A percentile compares a stretch with the other conserved stretches of the same genome.
These are phyloP conservation scores for Cerceris ruficornis DNA, from an alignment of 2,888 invertebrate species.

Conservation along the genomic window DNA sequence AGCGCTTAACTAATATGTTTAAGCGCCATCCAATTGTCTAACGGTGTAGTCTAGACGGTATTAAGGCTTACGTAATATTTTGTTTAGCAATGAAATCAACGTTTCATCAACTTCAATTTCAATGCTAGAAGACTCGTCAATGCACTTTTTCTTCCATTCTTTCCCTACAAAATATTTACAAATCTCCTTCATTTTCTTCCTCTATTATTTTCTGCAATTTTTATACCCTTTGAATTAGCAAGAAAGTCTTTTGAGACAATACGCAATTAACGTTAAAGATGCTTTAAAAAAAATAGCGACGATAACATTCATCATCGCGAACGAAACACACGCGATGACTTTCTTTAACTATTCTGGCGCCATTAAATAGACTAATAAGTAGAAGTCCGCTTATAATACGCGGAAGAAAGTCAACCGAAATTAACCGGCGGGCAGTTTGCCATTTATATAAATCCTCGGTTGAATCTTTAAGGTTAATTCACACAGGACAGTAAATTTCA, in stretches of 20 bases:
- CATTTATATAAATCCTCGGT: constrained; percentile 50
- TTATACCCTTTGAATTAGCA: too few species aligned
- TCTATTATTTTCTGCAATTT: too few species aligned
- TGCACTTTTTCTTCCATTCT: not conserved
- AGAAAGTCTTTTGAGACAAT: too few species aligned
- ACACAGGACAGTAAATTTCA: constrained; percentile 1
- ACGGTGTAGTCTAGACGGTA: constrained; percentile 43
- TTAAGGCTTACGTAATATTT: constrained; percentile 38
- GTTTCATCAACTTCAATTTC: constrained; percentile 20
- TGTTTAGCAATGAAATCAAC: constrained; percentile 19
- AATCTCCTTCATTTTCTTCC: too few species aligned
- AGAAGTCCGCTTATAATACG: constrained; percentile 37
- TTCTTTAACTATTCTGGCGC: constrained; percentile 29
- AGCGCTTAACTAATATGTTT: constrained; percentile 4
- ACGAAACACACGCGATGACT: not conserved
- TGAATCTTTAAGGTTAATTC: constrained; percentile 31
- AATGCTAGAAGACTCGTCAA: not conserved
- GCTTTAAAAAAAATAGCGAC: too few species aligned
- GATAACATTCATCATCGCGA: not conserved
- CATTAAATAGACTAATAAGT: constrained; percentile 35
- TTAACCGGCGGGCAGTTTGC: constrained; percentile 52
- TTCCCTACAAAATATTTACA: not conserved
- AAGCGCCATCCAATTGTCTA: constrained; percentile 45
- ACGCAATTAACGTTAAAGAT: too few species aligned
- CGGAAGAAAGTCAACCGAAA: constrained; percentile 53